Conservation (phyloP, 2,888 invertebrate genomes). For the Endomychus coccineus region DNA sequence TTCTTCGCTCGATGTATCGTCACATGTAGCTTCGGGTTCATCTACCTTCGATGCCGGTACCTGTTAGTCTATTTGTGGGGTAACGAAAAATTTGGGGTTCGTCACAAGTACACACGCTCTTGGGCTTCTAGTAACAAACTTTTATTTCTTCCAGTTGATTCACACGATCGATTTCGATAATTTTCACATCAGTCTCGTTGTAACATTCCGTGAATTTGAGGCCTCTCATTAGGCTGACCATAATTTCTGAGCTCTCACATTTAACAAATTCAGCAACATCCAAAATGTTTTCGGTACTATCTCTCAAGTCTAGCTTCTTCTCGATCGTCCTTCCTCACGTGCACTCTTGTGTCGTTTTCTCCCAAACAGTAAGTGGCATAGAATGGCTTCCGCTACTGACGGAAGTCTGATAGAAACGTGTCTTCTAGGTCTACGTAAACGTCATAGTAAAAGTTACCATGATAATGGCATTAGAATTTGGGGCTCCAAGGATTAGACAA, state of each 20-base stretch:
- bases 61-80: too few relatives aligned
- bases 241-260: slow-evolving; percentile 10
- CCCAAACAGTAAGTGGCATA: slow-evolving; percentile 9
- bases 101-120: slow-evolving; percentile 5
- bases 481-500: too few relatives aligned
- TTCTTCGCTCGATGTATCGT: too few relatives aligned
- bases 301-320: not conserved
- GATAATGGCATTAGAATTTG: too few relatives aligned
- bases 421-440: slow-evolving; percentile 6
- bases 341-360: slow-evolving; percentile 6
- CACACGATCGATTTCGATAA: slow-evolving; percentile 12
- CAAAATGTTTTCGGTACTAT: slow-evolving; percentile 5
- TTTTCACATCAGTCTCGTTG: slow-evolving; percentile 8
- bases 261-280: slow-evolving; percentile 7
- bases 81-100: slow-evolving; percentile 5
- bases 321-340: slow-evolving; percentile 9
- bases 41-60: too few relatives aligned
- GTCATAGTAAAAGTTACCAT: slow-evolving; percentile 7
- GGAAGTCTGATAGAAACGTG: slow-evolving; percentile 9
- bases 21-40: too few relatives aligned
- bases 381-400: slow-evolving; percentile 7
- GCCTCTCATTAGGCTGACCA: slow-evolving; percentile 11
- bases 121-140: slow-evolving; percentile 9
- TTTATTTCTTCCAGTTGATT: slow-evolving; percentile 10
- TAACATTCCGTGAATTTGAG: slow-evolving; percentile 3